A percentile compares a stretch with the other conserved stretches of the same genome.
Conservation (phyloP, 1,140 invertebrate species). For the Ephestia elutella region DNA sequence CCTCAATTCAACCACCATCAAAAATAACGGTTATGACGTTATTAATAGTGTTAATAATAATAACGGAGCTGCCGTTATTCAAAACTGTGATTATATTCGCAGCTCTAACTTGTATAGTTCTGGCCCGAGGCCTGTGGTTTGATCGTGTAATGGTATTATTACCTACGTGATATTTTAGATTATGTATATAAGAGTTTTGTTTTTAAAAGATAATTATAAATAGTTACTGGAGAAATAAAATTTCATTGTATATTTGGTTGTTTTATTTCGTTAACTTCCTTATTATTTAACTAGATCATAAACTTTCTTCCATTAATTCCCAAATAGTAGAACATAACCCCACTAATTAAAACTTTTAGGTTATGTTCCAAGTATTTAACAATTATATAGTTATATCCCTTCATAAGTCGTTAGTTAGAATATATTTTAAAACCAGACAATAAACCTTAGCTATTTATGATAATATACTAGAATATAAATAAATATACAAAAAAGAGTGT, state of each 20-base stretch:
- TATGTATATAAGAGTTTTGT: constrained; percentile 40
- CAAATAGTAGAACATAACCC: too few relatives aligned
- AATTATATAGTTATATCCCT: too few relatives aligned
- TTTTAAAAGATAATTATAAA: constrained; percentile 44
- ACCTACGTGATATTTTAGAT: constrained; percentile 56
- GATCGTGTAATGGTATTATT: constrained; percentile 41
- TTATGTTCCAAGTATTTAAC: too few relatives aligned
- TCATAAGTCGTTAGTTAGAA: too few relatives aligned
- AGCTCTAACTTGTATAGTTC: constrained; percentile 25
- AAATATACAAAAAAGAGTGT: too few relatives aligned
- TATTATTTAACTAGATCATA: too few relatives aligned
- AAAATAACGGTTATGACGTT: constrained; percentile 32
- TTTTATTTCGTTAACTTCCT: constrained; percentile 19
- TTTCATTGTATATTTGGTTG: constrained; percentile 37
- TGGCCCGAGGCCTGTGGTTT: constrained; percentile 31
- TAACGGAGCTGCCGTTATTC: constrained; percentile 36
- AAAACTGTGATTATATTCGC: constrained; percentile 31
- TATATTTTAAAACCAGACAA: too few relatives aligned
- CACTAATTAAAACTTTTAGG: too few relatives aligned
- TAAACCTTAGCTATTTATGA: too few relatives aligned
- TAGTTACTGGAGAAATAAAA: constrained; percentile 62
- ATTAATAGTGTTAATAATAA: constrained; percentile 25
- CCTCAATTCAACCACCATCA: constrained; percentile 26
- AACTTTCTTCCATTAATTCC: too few relatives aligned
- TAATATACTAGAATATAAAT: too few relatives aligned